Conservation (phyloP, 2,113 vertebrate genomes). For the Arvicanthis niloticus region DNA sequence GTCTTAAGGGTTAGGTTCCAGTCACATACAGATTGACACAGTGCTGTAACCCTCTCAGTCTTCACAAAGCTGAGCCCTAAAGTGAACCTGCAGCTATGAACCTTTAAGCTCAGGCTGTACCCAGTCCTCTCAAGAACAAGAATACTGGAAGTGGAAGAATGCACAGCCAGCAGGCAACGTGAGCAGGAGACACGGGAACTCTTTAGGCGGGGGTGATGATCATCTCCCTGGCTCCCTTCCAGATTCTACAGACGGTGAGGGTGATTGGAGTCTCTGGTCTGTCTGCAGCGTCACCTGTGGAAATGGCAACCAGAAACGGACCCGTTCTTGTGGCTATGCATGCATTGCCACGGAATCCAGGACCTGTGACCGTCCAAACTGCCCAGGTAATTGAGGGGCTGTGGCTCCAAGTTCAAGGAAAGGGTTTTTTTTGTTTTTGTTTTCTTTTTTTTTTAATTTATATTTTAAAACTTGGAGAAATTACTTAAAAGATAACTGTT, state of each 20-base stretch:
- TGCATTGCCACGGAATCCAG: conserved; percentile 97
- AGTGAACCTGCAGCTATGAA: not conserved
- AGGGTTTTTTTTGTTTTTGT: not conserved
- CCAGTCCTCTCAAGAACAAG: not conserved
- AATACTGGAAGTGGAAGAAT: not conserved
- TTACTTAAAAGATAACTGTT: not conserved
- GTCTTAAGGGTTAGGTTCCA: not conserved
- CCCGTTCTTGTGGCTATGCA: conserved; percentile 95
- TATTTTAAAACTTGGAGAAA: conserved; percentile 1
- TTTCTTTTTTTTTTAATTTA: not conserved
- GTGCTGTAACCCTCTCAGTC: not conserved
- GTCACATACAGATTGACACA: not conserved
- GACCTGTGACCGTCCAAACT: conserved; percentile 95
- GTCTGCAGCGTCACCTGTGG: conserved; percentile 95
- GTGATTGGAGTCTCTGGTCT: conserved; percentile 97
- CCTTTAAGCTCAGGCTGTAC: not conserved
- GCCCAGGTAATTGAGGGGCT: conserved; percentile 90
- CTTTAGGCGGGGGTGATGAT: conserved; percentile 16
- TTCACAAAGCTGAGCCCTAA: not conserved
- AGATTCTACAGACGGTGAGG: conserved; percentile 96
- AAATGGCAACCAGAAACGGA: conserved; percentile 96
- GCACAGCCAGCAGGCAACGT: not conserved
- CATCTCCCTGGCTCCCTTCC: conserved; percentile 63
- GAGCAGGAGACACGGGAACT: not conserved
- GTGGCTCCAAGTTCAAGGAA: not conserved